Percentiles rank a stretch among this genome's conserved stretches.
phyloP scores from a whole-genome alignment of 1,140 invertebrate species.

The Centruroides vittatus region DNA sequence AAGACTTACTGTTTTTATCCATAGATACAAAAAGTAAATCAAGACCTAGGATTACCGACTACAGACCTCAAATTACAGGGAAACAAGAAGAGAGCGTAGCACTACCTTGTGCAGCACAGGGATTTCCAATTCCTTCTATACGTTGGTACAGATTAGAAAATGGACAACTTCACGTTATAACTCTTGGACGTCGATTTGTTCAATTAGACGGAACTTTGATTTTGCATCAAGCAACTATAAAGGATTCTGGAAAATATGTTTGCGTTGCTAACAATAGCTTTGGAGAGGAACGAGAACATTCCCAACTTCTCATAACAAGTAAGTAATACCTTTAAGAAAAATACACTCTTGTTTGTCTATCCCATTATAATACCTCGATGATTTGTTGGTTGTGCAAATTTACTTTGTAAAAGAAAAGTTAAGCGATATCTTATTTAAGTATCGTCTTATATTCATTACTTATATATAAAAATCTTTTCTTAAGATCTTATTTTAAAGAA shows the following conservation, averaged over 20 bases:
- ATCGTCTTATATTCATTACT: too few species aligned
- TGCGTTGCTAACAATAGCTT: slow-evolving; percentile 17
- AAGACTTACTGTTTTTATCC: too few species aligned
- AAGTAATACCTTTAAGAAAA: neutral
- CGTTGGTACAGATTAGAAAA: slow-evolving; percentile 19
- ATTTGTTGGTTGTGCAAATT: too few species aligned
- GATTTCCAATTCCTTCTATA: slow-evolving; percentile 20
- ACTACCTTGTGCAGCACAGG: slow-evolving; percentile 30
- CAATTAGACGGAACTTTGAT: slow-evolving; percentile 15
- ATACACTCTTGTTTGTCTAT: too few species aligned
- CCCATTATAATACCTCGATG: too few species aligned
- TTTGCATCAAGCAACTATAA: slow-evolving; percentile 13
- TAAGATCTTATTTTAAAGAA: too few species aligned
- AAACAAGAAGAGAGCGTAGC: slow-evolving; percentile 22
- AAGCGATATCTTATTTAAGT: too few species aligned
- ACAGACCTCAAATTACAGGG: slow-evolving; percentile 17
- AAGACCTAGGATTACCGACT: slow-evolving; percentile 16
- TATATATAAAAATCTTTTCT: too few species aligned
- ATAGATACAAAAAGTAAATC: slow-evolving; percentile 6
- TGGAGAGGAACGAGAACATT: slow-evolving; percentile 16
- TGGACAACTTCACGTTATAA: slow-evolving; percentile 2
- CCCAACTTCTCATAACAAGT: slow-evolving; percentile 16
- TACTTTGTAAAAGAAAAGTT: too few species aligned
- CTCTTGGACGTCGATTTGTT: neutral
- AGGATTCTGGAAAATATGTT: slow-evolving; percentile 15